phyloP scores from a whole-genome alignment of 2,113 vertebrate genomes.

The Salminus brasiliensis region DNA sequence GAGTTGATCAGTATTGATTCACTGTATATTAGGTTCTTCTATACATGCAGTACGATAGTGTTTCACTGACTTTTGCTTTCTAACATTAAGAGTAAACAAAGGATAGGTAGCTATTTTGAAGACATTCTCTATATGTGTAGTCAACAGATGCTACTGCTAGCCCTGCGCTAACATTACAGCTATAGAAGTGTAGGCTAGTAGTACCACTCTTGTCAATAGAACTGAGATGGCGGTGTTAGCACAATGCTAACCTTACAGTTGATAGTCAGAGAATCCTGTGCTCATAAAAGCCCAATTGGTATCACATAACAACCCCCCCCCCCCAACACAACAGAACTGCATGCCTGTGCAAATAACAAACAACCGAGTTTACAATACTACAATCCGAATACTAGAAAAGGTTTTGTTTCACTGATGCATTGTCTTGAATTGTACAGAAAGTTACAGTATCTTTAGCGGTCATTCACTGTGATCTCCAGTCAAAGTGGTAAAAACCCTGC shows the following conservation, averaged over 20 bases:
- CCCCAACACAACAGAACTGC: neutral
- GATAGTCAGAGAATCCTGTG: slow-evolving; percentile 18
- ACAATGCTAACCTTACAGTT: neutral
- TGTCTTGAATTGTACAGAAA: slow-evolving; percentile 25
- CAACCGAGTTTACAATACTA: slow-evolving; percentile 29
- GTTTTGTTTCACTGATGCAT: slow-evolving; percentile 28
- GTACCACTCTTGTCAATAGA: slow-evolving; percentile 2
- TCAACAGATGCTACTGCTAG: neutral
- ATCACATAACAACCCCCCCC: slow-evolving; percentile 1
- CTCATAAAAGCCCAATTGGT: neutral
- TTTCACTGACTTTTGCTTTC: slow-evolving; percentile 24
- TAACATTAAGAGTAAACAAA: slow-evolving; percentile 5
- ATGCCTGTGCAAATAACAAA: slow-evolving; percentile 35
- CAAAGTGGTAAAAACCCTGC: neutral
- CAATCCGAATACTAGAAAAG: slow-evolving; percentile 23
- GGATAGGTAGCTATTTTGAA: neutral
- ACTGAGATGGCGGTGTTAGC: neutral
- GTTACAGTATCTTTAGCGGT: slow-evolving; percentile 7
- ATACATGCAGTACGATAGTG: slow-evolving; percentile 40
- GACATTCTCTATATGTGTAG: neutral
- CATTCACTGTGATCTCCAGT: slow-evolving; percentile 5
- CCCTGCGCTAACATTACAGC: slow-evolving; percentile 27
- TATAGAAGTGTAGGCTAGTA: neutral
- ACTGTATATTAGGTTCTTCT: slow-evolving; percentile 25
- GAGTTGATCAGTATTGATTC: slow-evolving; percentile 18